Conservation (phyloP, 2,797 vertebrate species). For the Tokudaia tokunoshimensis region DNA sequence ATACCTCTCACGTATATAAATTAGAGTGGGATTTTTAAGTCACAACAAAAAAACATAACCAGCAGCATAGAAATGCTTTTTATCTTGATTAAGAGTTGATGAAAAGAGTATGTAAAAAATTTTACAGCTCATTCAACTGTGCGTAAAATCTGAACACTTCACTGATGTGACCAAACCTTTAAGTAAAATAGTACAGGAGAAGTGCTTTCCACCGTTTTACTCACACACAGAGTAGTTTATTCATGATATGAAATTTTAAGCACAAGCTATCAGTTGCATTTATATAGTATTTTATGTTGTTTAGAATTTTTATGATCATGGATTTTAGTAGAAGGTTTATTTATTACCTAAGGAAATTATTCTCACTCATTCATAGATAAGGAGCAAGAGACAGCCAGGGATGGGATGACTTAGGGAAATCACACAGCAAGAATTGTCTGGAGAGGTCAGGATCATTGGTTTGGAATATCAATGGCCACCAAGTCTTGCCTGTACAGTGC, state of each 20-base stretch:
- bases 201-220: neutral
- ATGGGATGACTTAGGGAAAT: neutral
- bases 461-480: neutral
- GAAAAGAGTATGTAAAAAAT: neutral
- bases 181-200: neutral
- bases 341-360: neutral
- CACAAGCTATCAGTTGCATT: neutral
- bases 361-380: neutral
- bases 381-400: neutral
- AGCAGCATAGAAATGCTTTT: neutral
- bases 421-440: neutral
- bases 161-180: neutral
- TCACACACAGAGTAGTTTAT: neutral
- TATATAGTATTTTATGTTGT: slow-evolving; percentile 17
- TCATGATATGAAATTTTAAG: neutral
- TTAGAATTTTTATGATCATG: slow-evolving; percentile 21
- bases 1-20: neutral
- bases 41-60: neutral
- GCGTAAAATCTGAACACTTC: neutral
- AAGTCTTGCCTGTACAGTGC: neutral
- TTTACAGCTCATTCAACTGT: neutral
- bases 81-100: neutral
- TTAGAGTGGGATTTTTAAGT: neutral
- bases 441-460: neutral
- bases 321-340: slow-evolving; percentile 28